These are phyloP conservation scores for Gambusia holbrooki DNA, from an alignment of 2,113 vertebrate species.

Conservation along the genomic window DNA sequence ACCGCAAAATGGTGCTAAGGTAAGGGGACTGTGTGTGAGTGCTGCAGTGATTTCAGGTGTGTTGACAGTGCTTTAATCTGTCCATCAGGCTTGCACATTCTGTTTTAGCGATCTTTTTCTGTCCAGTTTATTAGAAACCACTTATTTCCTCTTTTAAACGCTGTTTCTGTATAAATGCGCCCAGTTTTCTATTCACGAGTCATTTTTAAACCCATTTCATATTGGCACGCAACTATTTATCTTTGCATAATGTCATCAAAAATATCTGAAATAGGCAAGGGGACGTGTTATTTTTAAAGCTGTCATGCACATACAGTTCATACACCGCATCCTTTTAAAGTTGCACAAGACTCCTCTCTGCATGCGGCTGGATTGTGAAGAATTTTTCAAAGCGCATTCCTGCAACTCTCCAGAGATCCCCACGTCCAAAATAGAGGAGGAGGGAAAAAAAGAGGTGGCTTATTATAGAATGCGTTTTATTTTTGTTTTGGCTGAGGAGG, in stretches of 20 bases:
- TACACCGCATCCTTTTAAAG: conserved; percentile 37
- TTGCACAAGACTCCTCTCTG: conserved; percentile 37
- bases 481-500: conserved; percentile 18
- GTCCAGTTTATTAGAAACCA: too few species aligned
- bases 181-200: neutral
- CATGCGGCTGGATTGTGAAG: conserved; percentile 18
- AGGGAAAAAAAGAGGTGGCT: conserved; percentile 1
- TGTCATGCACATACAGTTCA: conserved; percentile 39
- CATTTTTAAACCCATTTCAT: neutral
- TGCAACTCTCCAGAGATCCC: conserved; percentile 60
- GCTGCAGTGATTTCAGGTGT: conserved; percentile 74
- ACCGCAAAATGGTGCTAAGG: conserved; percentile 75
- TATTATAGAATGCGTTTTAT: conserved; percentile 57
- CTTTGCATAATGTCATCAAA: neutral
- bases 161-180: neutral
- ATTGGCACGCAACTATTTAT: neutral
- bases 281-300: conserved; percentile 30
- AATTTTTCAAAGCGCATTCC: conserved; percentile 64
- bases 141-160: too few species aligned
- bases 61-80: neutral
- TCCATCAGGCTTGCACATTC: too few species aligned
- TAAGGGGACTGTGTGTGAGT: conserved; percentile 64
- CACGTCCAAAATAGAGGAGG: conserved; percentile 5
- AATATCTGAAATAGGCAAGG: neutral
- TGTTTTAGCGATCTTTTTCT: too few species aligned